These are phyloP conservation scores for Proterorhinus semilunaris DNA, from an alignment of 2,113 vertebrate species.

Conservation along the genomic window DNA sequence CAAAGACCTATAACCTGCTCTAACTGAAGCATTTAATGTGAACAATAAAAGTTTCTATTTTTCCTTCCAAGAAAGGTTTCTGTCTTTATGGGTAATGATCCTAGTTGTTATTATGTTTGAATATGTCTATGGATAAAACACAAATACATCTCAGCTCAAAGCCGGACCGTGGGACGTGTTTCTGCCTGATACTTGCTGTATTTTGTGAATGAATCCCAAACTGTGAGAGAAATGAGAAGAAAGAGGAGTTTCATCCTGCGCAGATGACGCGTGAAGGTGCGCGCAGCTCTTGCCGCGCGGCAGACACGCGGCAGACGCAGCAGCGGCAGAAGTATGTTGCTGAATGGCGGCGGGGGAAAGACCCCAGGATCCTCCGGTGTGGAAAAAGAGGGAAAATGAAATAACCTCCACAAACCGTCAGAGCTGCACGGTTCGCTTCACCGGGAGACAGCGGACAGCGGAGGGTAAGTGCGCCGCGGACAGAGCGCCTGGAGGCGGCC, in stretches of 20 bases:
- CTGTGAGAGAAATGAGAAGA: background rate
- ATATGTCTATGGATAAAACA: too few relatives aligned
- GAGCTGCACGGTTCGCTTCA: background rate
- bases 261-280: conserved; percentile 6
- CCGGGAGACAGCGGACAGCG: background rate
- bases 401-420: background rate
- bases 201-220: background rate
- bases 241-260: background rate
- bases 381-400: background rate
- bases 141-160: too few relatives aligned
- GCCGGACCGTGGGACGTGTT: background rate
- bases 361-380: conserved; percentile 2
- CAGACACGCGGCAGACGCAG: background rate
- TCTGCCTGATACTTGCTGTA: background rate
- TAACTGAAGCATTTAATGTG: too few relatives aligned
- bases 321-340: conserved; percentile 11
- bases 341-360: conserved; percentile 7
- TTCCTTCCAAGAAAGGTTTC: too few relatives aligned
- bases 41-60: too few relatives aligned
- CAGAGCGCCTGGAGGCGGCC: background rate
- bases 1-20: too few relatives aligned
- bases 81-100: too few relatives aligned
- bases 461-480: conserved; percentile 3
- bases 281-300: conserved; percentile 3
- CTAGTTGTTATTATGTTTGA: too few relatives aligned